Conservation (phyloP, 2,113 vertebrate genomes). For the Chionomys nivalis region DNA sequence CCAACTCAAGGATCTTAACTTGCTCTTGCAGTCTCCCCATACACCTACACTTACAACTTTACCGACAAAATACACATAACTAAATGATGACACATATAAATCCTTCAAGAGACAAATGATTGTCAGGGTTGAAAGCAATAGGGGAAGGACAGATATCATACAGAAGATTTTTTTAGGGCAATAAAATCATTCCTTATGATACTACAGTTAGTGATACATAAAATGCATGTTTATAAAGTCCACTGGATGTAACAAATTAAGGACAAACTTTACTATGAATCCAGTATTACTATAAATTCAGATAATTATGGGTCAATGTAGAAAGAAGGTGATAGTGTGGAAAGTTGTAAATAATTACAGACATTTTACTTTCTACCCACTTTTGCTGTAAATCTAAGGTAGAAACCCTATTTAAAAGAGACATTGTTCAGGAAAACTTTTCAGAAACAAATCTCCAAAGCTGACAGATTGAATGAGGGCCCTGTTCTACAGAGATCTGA, state of each 20-base stretch:
- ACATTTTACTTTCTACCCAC: not conserved
- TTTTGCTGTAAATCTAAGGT: constrained; percentile 27
- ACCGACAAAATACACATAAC: not conserved
- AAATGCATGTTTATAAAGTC: not conserved
- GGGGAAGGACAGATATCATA: not conserved
- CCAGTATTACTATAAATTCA: not conserved
- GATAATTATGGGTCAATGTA: not conserved
- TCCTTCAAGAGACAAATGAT: not conserved
- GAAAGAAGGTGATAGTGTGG: not conserved
- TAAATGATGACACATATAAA: not conserved
- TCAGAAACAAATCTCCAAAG: constrained; percentile 29
- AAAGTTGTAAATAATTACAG: not conserved
- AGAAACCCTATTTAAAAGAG: not conserved
- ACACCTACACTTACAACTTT: not conserved
- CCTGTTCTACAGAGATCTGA: not conserved
- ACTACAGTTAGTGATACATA: not conserved
- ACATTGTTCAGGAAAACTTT: not conserved
- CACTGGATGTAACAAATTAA: not conserved
- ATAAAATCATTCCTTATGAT: not conserved
- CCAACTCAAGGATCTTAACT: too few species aligned
- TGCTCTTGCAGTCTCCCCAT: not conserved
- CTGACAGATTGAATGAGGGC: constrained; percentile 23
- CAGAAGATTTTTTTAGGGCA: not conserved
- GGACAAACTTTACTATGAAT: not conserved
- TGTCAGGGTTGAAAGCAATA: not conserved